Evolutionary conservation across 2,797 vertebrate species (phyloP).

Genomic region (Enteromius treurensis): DNA sequence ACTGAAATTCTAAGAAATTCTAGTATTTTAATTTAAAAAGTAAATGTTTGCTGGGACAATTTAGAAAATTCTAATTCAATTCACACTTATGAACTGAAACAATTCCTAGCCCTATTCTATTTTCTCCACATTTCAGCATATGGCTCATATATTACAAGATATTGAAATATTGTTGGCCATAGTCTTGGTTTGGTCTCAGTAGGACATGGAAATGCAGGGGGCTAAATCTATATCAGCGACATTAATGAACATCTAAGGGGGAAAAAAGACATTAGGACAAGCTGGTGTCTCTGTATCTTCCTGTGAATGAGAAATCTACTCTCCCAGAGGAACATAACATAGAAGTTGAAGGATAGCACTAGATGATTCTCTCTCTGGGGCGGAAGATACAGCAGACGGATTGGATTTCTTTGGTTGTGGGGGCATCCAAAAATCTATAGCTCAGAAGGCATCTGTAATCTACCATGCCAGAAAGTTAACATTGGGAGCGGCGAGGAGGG

Average conservation of each 20-base stretch:
- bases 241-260: constrained; percentile 5
- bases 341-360: constrained; percentile 13
- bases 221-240: background rate
- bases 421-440: constrained; percentile 32
- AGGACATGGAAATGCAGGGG: background rate
- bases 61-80: background rate
- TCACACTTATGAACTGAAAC: background rate
- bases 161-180: background rate
- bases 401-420: constrained; percentile 13
- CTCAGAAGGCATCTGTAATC: constrained; percentile 28
- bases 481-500: background rate
- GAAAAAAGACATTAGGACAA: constrained; percentile 14
- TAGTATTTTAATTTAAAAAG: background rate
- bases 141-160: background rate
- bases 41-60: background rate
- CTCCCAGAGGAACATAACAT: constrained; percentile 26
- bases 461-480: constrained; percentile 25
- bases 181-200: constrained; percentile 2
- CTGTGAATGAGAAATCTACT: constrained; percentile 34
- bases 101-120: background rate
- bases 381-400: constrained; percentile 45
- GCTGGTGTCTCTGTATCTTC: constrained; percentile 36
- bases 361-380: constrained; percentile 12
- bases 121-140: background rate
- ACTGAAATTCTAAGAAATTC: background rate